Evolutionary conservation across 2,888 invertebrate species (phyloP).

Genomic region (Chesias legatella): DNA sequence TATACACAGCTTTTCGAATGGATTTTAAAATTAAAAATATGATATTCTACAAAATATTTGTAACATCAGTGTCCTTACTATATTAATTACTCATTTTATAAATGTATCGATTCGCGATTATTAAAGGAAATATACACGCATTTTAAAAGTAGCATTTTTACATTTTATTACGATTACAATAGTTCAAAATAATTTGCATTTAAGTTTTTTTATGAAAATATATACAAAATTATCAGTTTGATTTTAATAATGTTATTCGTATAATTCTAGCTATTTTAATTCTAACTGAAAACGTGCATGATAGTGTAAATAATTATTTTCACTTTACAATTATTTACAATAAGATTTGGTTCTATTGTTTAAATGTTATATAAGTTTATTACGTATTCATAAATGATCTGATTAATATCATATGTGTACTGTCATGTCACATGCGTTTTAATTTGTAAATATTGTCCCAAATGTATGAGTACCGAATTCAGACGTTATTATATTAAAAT

Average conservation of each 20-base stretch:
- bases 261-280: not conserved
- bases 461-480: conserved; percentile 35
- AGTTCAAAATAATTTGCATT: conserved; percentile 35
- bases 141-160: conserved; percentile 61
- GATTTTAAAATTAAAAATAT: conserved; percentile 34
- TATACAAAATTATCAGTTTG: too few relatives aligned
- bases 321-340: too few relatives aligned
- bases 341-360: conserved; percentile 14
- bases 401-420: conserved; percentile 27
- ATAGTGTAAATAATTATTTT: not conserved
- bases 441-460: conserved; percentile 26
- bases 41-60: conserved; percentile 31
- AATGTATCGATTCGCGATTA: conserved; percentile 32
- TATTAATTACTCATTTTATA: conserved; percentile 44
- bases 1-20: conserved; percentile 40
- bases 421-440: conserved; percentile 17
- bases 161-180: conserved; percentile 35
- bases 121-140: conserved; percentile 42
- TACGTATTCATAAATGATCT: conserved; percentile 24
- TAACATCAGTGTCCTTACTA: conserved; percentile 34
- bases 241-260: too few relatives aligned
- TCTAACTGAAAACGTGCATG: not conserved
- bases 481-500: conserved; percentile 30
- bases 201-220: too few relatives aligned
- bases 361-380: conserved; percentile 9